These are phyloP conservation scores for Spea hammondii DNA, from an alignment of 2,797 vertebrate species.

Conservation along the genomic window DNA sequence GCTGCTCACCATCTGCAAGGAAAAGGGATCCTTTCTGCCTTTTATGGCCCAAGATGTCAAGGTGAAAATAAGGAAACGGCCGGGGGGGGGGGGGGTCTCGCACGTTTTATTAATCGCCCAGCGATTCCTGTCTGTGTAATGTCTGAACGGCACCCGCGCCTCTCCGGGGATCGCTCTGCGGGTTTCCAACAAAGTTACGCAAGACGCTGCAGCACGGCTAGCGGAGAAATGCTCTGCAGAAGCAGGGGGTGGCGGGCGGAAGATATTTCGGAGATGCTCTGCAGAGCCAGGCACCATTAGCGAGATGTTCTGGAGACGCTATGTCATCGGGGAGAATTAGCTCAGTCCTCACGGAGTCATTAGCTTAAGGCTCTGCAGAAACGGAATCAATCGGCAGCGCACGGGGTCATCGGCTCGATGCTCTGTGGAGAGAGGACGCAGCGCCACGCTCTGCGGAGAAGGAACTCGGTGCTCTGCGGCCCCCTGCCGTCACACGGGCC, in stretches of 20 bases:
- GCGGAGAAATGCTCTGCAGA: not conserved
- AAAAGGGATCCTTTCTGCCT: slow-evolving; percentile 23
- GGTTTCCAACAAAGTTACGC: not conserved
- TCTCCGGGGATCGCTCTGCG: slow-evolving; percentile 6
- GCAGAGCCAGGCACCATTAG: not conserved
- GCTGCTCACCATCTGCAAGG: slow-evolving; percentile 22
- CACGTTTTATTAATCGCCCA: slow-evolving; percentile 23
- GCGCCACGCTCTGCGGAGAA: not conserved
- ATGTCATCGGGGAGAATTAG: not conserved
- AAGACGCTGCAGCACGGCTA: not conserved
- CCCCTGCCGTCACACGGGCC: not conserved
- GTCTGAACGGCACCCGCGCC: not conserved
- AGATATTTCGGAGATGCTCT: not conserved
- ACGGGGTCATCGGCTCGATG: not conserved
- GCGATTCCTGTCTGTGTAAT: slow-evolving; percentile 27
- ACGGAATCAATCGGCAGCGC: slow-evolving; percentile 4
- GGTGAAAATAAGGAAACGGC: slow-evolving; percentile 35
- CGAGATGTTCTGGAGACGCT: slow-evolving; percentile 18
- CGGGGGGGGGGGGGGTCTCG: not conserved
- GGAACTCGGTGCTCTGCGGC: slow-evolving; percentile 2
- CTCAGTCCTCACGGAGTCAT: slow-evolving; percentile 15
- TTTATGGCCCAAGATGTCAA: slow-evolving; percentile 47
- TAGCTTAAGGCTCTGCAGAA: slow-evolving; percentile 12
- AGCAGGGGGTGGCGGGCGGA: not conserved
- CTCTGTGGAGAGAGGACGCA: not conserved